A percentile compares a stretch with the other conserved stretches of the same genome.
These are phyloP conservation scores for Diadumene lineata DNA, from an alignment of 92 coral and sea anemone genomes.

Conservation along the genomic window DNA sequence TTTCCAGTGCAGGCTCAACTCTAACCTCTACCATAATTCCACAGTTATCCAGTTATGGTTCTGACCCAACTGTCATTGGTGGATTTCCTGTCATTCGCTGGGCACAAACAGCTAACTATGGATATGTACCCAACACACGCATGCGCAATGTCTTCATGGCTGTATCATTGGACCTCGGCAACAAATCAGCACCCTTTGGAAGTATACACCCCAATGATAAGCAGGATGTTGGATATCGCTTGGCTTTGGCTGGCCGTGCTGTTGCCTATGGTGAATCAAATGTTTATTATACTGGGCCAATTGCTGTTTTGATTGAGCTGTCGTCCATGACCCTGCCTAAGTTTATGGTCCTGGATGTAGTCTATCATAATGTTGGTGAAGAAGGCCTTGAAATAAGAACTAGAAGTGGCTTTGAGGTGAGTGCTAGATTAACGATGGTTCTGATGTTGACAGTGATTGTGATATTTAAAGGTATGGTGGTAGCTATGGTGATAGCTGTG, in stretches of 20 bases:
- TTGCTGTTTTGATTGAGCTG: constrained; percentile 55
- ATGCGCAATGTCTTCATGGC: constrained; percentile 93
- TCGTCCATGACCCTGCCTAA: constrained; percentile 6
- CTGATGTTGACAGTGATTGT: not conserved
- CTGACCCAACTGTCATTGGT: constrained; percentile 32
- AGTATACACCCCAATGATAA: constrained; percentile 94
- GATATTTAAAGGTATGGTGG: not conserved
- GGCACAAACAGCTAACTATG: constrained; percentile 97
- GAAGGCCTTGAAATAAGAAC: constrained; percentile 72
- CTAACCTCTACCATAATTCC: not conserved
- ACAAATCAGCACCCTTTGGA: constrained; percentile 81
- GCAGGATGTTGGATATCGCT: constrained; percentile 85
- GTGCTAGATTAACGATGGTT: not conserved
- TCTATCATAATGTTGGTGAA: constrained; percentile 53
- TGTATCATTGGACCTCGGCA: constrained; percentile 94
- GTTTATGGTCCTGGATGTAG: constrained; percentile 32
- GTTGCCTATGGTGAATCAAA: constrained; percentile 74
- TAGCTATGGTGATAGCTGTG: not conserved
- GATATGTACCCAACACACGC: constrained; percentile 85
- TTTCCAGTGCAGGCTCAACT: too few relatives aligned
- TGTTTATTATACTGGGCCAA: constrained; percentile 86
- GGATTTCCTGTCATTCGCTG: constrained; percentile 95
- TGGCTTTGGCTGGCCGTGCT: constrained; percentile 89
- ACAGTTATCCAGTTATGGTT: constrained; percentile 73
- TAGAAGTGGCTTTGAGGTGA: constrained; percentile 84